Evolutionary conservation across 2,888 invertebrate genomes (phyloP).

Genomic region (Perdita meconis): DNA sequence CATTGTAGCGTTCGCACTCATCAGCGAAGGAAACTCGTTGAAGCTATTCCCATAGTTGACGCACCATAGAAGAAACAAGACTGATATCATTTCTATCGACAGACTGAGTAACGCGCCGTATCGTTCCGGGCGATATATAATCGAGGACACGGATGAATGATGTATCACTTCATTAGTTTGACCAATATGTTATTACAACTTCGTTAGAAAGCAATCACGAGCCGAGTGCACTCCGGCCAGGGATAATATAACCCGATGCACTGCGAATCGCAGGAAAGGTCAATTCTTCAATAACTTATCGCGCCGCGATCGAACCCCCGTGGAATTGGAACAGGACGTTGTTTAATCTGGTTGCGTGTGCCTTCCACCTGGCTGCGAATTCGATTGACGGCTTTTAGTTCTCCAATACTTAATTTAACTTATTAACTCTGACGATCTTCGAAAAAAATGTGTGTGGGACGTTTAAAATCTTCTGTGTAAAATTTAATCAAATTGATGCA

Average conservation of each 20-base stretch:
- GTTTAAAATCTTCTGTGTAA: too few relatives aligned
- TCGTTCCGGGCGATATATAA: constrained; percentile 55
- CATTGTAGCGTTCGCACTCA: constrained; percentile 90
- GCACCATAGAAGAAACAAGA: constrained; percentile 62
- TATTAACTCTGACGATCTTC: too few relatives aligned
- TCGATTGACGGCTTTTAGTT: constrained; percentile 6
- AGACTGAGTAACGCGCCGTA: constrained; percentile 30
- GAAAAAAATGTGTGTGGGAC: too few relatives aligned
- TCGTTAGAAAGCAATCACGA: constrained; percentile 49
- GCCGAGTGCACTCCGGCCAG: constrained; percentile 15
- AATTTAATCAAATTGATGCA: too few relatives aligned
- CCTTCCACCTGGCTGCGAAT: constrained; percentile 13
- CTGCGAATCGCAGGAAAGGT: constrained; percentile 70
- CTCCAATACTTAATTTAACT: not conserved
- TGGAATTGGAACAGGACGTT: constrained; percentile 58
- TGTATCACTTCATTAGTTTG: constrained; percentile 73
- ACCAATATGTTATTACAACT: constrained; percentile 57
- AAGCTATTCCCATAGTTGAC: constrained; percentile 64
- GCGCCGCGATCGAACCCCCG: constrained; percentile 72
- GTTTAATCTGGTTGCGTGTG: constrained; percentile 48
- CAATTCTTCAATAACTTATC: constrained; percentile 73
- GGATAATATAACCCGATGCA: constrained; percentile 48
- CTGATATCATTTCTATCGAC: constrained; percentile 59
- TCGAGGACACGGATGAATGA: constrained; percentile 69
- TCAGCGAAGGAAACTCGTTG: constrained; percentile 89